Base-by-base conservation (phyloP, 2,888 invertebrate genomes). In the Asteroscopus sphinx region DNA sequence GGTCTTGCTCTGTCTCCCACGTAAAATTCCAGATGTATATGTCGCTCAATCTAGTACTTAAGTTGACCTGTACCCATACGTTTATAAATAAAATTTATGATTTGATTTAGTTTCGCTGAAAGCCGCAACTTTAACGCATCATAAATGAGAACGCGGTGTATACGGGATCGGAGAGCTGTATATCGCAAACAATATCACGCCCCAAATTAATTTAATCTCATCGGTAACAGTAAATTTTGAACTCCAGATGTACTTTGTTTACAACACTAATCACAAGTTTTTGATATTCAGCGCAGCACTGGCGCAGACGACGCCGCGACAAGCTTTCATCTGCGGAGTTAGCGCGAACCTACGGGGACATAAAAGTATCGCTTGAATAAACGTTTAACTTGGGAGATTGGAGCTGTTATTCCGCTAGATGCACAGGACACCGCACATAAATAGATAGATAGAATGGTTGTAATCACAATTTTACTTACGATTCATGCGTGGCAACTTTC, bases 301-400 rank as follows among this genome's bases (percentile, higher is more conserved):
- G 12, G 54, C 60, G 54, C 66, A 63, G 61, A 39, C 45, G 41
- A 15, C 36, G 61, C 46, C 66, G 73, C 69, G 72, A 69, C 75
- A 57, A 72, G 46, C 73, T 73, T 76, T 76, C 76, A 74, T 53
- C 61, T 42, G 52, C 61, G 45, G 51, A 61, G 52, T 48, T 52
- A 11, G 40, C 37, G 68, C 30, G 42, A 53, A 45, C 62, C 65
- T 70, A 60, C 64, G 47, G 58, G 61, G 60, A 64, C 66, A 54
- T 57, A 40, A 71, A 72, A 72, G 68, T 71, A 69, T 72, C 70
- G 58, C 56, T 66, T 52, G 67, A 65, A 71, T 62, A 77, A 76
- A 72, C 69, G 71, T 73, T 79, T 73, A 69, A 72, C 59, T 77
- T 57, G n/a, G n/a, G 58, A 68, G 73, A 73, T 77, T 73, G 68